Conservation (phyloP, 2,113 vertebrate species). For the Phalacrocorax carbo region DNA sequence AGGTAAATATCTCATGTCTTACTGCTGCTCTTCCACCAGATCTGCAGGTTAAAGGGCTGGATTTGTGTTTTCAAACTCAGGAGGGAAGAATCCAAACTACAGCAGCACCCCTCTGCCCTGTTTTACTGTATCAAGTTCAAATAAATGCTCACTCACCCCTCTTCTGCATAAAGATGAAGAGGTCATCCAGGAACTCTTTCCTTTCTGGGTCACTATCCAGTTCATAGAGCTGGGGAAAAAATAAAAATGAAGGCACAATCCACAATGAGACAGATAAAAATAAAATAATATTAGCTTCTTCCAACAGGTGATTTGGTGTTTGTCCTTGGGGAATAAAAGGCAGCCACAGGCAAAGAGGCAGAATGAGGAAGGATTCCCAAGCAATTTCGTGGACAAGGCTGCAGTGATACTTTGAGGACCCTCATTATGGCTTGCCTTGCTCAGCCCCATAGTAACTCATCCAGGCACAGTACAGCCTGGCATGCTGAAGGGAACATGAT, state of each 20-base stretch:
- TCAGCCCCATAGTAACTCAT: neutral
- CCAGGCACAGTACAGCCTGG: neutral
- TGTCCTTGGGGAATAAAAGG: neutral
- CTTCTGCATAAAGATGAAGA: constrained; percentile 98
- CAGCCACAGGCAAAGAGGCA: neutral
- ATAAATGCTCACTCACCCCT: constrained; percentile 79
- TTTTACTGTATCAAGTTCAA: neutral
- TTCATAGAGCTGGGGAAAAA: constrained; percentile 87
- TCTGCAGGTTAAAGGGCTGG: neutral
- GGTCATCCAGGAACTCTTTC: constrained; percentile 94
- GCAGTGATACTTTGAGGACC: neutral
- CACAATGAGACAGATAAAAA: neutral
- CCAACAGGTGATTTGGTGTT: neutral
- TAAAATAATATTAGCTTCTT: neutral
- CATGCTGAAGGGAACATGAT: neutral
- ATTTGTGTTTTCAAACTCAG: neutral
- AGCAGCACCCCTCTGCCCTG: neutral
- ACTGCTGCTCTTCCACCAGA: neutral
- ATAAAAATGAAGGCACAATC: neutral
- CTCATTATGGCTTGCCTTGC: neutral
- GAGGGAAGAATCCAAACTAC: neutral
- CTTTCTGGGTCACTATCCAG: constrained; percentile 90
- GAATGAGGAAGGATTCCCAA: neutral
- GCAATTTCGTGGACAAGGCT: neutral
- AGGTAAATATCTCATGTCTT: neutral